Evolutionary conservation across 2,113 vertebrate genomes (phyloP), one percentile per base, ranked within the genome.

Genomic region (Oreamnos americanus): DNA sequence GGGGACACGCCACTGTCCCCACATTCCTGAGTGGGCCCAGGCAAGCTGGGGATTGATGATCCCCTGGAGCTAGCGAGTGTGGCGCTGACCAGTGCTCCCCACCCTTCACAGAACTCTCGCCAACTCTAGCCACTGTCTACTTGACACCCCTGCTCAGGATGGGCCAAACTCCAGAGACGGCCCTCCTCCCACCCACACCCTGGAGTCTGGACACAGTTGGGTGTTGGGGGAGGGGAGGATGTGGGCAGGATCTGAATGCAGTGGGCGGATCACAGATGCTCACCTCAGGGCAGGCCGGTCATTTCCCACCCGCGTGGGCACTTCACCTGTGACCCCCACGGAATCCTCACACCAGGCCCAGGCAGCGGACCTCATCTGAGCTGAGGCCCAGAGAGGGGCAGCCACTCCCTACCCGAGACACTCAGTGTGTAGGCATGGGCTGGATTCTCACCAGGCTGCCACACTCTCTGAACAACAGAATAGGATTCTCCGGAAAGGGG

Each of bases 241-340:
- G 2, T 1, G 25, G 51, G 33, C 19, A 23, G 78, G 43, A 58
- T 45, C 30, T 47, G 76, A 67, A 79, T 57, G 33, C 25, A 51
- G n/a, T 43, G 26, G 2, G 33, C 0, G 2, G 33, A n/a, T 36
- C 79, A n/a, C 11, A 23, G 79, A 36, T 23, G 13, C 36, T 58
- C 1, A 15, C 79, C 10, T 2, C 53, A 28, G 36, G 23, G 58
- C 21, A 7, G 51, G 30, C n/a, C 7, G 6, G 62, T 30, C 16
- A 11, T 30, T 62, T 57, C 23, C 51, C 1, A 2, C 64, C 43
- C 1, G 0, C 0, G 0, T 0, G 19, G 30, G 15, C 30, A 7
- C 11, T 9, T 39, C 49, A 30, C 43, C 26, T 16, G 25, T 23
- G 0, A 21, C 15, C 16, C 25, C 19, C 15, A 1, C 9, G 3